Evolutionary conservation across 2,113 vertebrate species (phyloP).

Genomic region (Chlorodrepanis virens): DNA sequence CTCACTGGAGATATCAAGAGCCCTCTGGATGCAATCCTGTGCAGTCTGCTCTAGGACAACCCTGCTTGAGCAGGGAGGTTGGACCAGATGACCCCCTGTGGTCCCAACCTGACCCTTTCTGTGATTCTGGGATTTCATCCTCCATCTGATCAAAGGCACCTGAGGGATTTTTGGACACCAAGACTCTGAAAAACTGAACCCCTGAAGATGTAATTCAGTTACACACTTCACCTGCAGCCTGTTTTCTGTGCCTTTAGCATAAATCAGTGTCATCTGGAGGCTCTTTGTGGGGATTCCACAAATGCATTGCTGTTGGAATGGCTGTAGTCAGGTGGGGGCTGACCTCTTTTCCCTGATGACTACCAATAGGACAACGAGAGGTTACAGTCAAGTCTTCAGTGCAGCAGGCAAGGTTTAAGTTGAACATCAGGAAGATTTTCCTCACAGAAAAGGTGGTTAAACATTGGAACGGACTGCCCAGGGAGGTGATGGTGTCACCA

Average conservation of each 20-base stretch:
- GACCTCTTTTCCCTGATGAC: not conserved
- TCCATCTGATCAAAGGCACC: not conserved
- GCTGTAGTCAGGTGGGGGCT: not conserved
- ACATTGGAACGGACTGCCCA: not conserved
- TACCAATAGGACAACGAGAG: rapidly evolving
- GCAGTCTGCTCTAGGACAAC: not conserved
- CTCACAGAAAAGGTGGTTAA: too few species aligned
- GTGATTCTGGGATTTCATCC: not conserved
- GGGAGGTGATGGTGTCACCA: not conserved
- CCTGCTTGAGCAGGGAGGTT: not conserved
- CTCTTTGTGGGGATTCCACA: not conserved
- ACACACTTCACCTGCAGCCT: not conserved
- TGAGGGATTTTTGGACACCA: not conserved
- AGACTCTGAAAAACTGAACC: rapidly evolving
- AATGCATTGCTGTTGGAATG: not conserved
- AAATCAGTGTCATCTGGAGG: too few species aligned
- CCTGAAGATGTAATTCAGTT: rapidly evolving
- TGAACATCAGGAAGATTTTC: not conserved
- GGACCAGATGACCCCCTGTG: too few species aligned
- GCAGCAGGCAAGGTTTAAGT: not conserved
- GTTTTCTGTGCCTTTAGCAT: not conserved
- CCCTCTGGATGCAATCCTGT: not conserved
- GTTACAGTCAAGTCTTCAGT: too few species aligned
- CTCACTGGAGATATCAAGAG: not conserved
- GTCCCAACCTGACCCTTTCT: not conserved